phyloP scores from a whole-genome alignment of 2,888 invertebrate species.

The Zele albiditarsus region DNA sequence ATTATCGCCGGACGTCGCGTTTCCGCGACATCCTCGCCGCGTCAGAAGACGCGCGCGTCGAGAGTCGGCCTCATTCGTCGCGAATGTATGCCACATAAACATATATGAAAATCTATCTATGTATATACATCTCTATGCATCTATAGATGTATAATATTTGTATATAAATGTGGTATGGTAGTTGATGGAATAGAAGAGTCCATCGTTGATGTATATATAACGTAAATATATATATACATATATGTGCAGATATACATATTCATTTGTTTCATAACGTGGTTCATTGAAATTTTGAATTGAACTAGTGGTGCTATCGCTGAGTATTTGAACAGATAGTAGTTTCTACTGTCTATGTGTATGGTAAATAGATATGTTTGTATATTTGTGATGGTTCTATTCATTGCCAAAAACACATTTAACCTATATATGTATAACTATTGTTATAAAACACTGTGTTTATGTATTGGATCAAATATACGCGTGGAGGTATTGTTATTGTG shows the following conservation, averaged over 20 bases:
- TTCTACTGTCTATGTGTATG: not conserved
- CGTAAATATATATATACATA: constrained; percentile 3
- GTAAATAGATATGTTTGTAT: not conserved
- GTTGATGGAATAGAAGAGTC: not conserved
- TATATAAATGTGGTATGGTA: not conserved
- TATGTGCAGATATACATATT: not conserved
- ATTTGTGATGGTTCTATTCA: constrained; percentile 9
- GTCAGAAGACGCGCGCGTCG: constrained; percentile 45
- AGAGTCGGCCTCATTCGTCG: constrained; percentile 32
- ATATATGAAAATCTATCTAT: constrained; percentile 3
- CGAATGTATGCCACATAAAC: constrained; percentile 34
- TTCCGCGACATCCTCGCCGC: constrained; percentile 54
- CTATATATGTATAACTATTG: constrained; percentile 8
- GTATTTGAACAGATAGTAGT: not conserved
- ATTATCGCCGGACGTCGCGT: constrained; percentile 72
- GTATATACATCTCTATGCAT: too few species aligned
- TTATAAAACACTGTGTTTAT: not conserved
- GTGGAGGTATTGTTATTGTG: too few species aligned
- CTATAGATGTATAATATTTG: not conserved
- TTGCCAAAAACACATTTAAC: constrained; percentile 28
- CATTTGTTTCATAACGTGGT: constrained; percentile 12
- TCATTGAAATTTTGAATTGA: constrained; percentile 33
- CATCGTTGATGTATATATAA: not conserved
- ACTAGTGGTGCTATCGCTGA: constrained; percentile 6
- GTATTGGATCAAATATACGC: not conserved